Base-by-base conservation (phyloP, 2,797 vertebrate species). In the Hoplostethus atlanticus region DNA sequence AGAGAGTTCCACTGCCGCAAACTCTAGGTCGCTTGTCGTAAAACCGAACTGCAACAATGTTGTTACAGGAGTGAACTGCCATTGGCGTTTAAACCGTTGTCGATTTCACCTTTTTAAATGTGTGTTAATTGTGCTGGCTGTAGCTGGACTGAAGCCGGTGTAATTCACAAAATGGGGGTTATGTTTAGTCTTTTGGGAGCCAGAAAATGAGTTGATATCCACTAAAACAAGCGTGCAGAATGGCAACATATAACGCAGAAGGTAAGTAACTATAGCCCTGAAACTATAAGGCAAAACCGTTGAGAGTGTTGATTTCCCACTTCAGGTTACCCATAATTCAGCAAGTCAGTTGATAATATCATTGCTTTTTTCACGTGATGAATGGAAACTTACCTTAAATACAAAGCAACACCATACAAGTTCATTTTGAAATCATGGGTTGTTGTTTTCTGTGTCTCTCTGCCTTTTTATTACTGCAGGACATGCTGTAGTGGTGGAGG, bases 401-500 rank as follows among this genome's bases (percentile, higher is more conserved):
- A 1, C 28, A 28, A 28, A 28, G 28, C 28, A 28, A 28, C 2
- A 44, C 46, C 0, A 10, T 3, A 7, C 12, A 64, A 5, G 28
- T 15, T 40, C 55, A 16, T 12, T 0, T 6, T 68, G 1, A 50
- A 17, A 16, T 42, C 4, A 13, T 13, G 31, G 7, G 11, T 67
- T 66, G 6, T 70, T 42, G 44, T 40, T 76, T 13, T 57, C 12
- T 72, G 52, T 58, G 16, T 15, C 25, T 48, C 13, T 55, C 34
- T 78, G 25, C 13, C 12, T 2, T 28, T 0, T 63, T 8, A n/a
- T 66, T 78, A 83, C 93, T 63, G 93, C 95, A 58, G 95, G 95
- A 38, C 94, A 96, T 0, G 73, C 86, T 65, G 93, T 98, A 60
- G 87, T 97, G 91, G 94, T 98, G 64, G 97, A 98, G 81, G 94